Base-by-base conservation (phyloP, 2,113 vertebrate genomes). In the Chloebia gouldiae region DNA sequence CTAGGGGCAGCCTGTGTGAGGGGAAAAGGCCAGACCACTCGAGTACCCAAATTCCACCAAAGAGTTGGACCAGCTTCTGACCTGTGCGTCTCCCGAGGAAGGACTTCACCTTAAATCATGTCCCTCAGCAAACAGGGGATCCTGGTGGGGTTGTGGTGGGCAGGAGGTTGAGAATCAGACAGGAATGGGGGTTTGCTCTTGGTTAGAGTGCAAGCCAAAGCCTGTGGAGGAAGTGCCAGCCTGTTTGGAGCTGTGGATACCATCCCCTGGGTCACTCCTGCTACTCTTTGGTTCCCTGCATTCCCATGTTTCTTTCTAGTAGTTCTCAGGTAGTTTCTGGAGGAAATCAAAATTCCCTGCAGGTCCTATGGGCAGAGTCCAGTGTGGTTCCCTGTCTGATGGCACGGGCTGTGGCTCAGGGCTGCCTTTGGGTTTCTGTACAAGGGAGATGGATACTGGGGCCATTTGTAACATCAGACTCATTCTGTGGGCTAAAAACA, bases 401-500 rank as follows among this genome's bases (percentile, higher is more conserved):
- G 3, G 47, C 3, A 1, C 23, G 23, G 54, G 1, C 20, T 23
- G 37, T 28, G 66, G 31, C 22, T 69, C 11, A 15, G 33, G 59
- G 17, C 30, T 64, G 61, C 16, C 27, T 42, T 30, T 72, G 75
- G 20, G 6, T 23, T 80, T 49, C 25, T 44, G 9, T 27, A 33
- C 3, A 14, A 30, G 53, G 8, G 24, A 30, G 11, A 6, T 6
- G 25, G 9, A 5, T 40, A 23, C 39, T 89, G 73, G 72, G 63
- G 15, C 15, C 7, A 5, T 63, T 91, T 84, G 69, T 80, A 42
- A 75, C 78, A 81, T 66, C 78, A 87, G 65, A 59, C 39, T 42
- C 64, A 39, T 93, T 96, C 92, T 91, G 86, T 84, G 80, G 87
- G 82, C 90, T 87, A 31, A 86, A 94, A 89, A 4, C 64, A 21